Evolutionary conservation across 2,888 invertebrate genomes (phyloP).

Genomic region (Drosophila quinaria): DNA sequence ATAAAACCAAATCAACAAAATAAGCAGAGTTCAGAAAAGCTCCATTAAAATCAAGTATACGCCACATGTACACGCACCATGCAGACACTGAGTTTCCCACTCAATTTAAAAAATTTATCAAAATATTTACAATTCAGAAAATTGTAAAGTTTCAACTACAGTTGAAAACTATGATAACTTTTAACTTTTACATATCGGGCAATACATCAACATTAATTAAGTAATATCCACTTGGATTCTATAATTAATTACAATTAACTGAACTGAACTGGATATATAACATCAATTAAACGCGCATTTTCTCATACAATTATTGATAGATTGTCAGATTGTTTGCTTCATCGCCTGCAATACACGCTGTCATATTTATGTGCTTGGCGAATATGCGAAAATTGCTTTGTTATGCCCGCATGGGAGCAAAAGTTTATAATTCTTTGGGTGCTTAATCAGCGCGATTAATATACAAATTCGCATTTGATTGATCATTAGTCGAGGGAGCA

Average conservation of each 20-base stretch:
- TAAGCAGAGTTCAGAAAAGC: conserved; percentile 2
- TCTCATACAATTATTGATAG: conserved; percentile 3
- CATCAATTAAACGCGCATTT: conserved; percentile 39
- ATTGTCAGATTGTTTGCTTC: conserved; percentile 20
- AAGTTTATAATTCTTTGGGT: conserved; percentile 43
- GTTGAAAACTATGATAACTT: not conserved
- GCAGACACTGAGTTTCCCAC: not conserved
- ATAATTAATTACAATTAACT: no score
- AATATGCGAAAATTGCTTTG: conserved; percentile 29
- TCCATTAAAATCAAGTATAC: conserved; percentile 12
- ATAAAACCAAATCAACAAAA: conserved; percentile 33
- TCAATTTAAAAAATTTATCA: not conserved
- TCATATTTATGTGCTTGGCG: conserved; percentile 17
- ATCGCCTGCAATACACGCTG: conserved; percentile 16
- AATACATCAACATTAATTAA: not conserved
- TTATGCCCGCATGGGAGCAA: conserved; percentile 17
- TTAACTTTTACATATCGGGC: not conserved
- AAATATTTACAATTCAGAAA: not conserved
- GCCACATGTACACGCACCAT: conserved; percentile 1
- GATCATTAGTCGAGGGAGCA: conserved; percentile 48
- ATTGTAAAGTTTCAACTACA: not conserved
- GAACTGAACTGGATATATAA: not conserved
- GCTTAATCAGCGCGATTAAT: conserved; percentile 67
- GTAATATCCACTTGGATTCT: not conserved
- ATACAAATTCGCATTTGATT: conserved; percentile 68